Percentiles rank a stretch among this genome's conserved stretches.
Evolutionary conservation across 2,888 invertebrate species (phyloP).

Genomic region (Lochmaea capreae): DNA sequence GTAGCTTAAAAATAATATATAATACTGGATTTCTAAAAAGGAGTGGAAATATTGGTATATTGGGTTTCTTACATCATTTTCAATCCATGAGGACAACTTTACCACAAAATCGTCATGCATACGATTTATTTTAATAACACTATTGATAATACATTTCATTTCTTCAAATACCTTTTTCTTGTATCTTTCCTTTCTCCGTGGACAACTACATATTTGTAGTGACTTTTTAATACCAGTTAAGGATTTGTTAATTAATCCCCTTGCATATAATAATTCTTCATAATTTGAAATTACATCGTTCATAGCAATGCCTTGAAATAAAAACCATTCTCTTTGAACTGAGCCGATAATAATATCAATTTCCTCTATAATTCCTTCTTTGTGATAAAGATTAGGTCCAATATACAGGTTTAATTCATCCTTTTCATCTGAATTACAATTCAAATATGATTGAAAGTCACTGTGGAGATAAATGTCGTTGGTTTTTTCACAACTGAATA

Average conservation of each 20-base stretch:
- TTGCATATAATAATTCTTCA: slow-evolving; percentile 44
- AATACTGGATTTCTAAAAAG: slow-evolving; percentile 53
- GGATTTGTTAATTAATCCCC: slow-evolving; percentile 52
- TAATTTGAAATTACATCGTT: slow-evolving; percentile 45
- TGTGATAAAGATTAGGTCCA: slow-evolving; percentile 44
- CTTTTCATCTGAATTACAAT: slow-evolving; percentile 3
- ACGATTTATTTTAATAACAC: slow-evolving; percentile 41
- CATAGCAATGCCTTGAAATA: slow-evolving; percentile 55
- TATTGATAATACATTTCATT: slow-evolving; percentile 41
- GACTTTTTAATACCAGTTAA: slow-evolving; percentile 48
- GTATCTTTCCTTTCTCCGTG: slow-evolving; percentile 41
- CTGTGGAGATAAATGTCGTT: slow-evolving; percentile 23
- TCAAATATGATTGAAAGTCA: slow-evolving; percentile 37
- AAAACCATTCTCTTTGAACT: slow-evolving; percentile 54
- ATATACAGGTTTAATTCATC: slow-evolving; percentile 32
- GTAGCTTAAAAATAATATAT: slow-evolving; percentile 45
- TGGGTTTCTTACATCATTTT: slow-evolving; percentile 45
- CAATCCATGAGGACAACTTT: slow-evolving; percentile 42
- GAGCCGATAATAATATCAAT: slow-evolving; percentile 45
- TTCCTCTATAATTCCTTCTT: slow-evolving; percentile 51
- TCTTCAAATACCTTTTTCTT: slow-evolving; percentile 38
- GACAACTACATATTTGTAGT: slow-evolving; percentile 42
- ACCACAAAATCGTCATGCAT: slow-evolving; percentile 49
- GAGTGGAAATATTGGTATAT: slow-evolving; percentile 55
- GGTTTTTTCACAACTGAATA: slow-evolving; percentile 39